phyloP scores from a whole-genome alignment of 2,888 invertebrate species.

The Trichopria drosophilae region DNA sequence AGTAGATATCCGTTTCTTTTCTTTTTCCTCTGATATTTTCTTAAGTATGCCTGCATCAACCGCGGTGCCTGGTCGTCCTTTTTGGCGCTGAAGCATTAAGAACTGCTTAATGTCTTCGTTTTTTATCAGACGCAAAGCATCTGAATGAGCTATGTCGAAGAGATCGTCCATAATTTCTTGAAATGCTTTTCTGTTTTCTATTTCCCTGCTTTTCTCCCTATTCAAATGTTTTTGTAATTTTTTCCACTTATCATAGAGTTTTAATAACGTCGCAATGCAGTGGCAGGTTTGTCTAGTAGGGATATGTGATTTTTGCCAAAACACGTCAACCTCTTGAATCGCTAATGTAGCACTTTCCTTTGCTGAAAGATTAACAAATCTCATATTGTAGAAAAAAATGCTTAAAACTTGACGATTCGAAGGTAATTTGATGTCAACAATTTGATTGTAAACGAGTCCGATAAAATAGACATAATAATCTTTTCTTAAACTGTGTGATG shows the following conservation, averaged over 20 bases:
- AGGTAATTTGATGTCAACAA: constrained; percentile 27
- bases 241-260: background rate
- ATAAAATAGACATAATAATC: constrained; percentile 15
- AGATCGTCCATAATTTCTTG: background rate
- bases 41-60: constrained; percentile 15
- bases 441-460: constrained; percentile 22
- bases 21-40: constrained; percentile 1
- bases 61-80: constrained; percentile 15
- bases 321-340: constrained; percentile 31
- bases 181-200: background rate
- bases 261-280: background rate
- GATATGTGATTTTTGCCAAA: constrained; percentile 45
- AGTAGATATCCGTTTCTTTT: no score
- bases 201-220: background rate
- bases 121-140: constrained; percentile 16
- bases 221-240: background rate
- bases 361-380: constrained; percentile 27
- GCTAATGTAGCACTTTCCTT: constrained; percentile 29
- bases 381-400: constrained; percentile 31
- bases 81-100: constrained; percentile 9
- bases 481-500: no score
- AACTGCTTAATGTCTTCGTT: constrained; percentile 19
- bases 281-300: constrained; percentile 24
- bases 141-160: constrained; percentile 3
- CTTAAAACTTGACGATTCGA: constrained; percentile 30